These are phyloP conservation scores for Eupleurogrammus muticus DNA, from an alignment of 2,797 vertebrate genomes.

Conservation along the genomic window DNA sequence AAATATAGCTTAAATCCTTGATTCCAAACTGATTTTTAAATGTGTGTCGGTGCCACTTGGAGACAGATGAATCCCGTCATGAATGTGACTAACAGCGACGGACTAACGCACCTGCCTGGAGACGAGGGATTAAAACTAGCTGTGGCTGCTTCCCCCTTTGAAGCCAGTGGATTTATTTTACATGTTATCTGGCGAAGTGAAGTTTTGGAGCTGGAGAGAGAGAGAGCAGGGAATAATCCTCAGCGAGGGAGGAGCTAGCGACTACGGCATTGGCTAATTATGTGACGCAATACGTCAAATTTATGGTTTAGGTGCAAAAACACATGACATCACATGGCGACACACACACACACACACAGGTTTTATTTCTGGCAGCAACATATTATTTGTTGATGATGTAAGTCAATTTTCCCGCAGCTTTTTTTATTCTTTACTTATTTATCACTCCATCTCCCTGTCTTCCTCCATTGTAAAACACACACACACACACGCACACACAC, in stretches of 20 bases:
- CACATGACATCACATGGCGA: not conserved
- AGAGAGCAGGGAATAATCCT: conserved; percentile 38
- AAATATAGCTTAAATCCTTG: not conserved
- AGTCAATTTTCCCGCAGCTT: conserved; percentile 20
- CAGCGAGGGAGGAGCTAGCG: no score
- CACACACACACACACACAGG: not conserved
- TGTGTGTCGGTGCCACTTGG: not conserved
- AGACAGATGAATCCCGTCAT: conserved; percentile 28
- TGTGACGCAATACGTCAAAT: not conserved
- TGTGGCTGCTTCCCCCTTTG: conserved; percentile 42
- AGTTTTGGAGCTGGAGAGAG: conserved; percentile 27
- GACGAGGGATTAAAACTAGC: conserved; percentile 41
- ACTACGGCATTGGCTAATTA: not conserved
- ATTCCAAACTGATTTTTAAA: conserved; percentile 10
- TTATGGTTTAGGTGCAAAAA: not conserved
- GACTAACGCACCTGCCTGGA: conserved; percentile 33
- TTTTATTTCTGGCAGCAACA: not conserved
- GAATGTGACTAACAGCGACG: conserved; percentile 32
- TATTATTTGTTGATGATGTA: conserved; percentile 13
- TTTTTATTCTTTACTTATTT: conserved; percentile 38
- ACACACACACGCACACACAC: not conserved
- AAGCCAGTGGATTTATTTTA: conserved; percentile 37
- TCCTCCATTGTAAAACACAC: conserved; percentile 10
- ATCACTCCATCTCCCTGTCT: conserved; percentile 25
- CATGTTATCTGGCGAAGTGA: conserved; percentile 16